Evolutionary conservation across 1,140 invertebrate genomes (phyloP), one percentile per base, ranked within the genome.

Genomic region (Idris sp.): DNA sequence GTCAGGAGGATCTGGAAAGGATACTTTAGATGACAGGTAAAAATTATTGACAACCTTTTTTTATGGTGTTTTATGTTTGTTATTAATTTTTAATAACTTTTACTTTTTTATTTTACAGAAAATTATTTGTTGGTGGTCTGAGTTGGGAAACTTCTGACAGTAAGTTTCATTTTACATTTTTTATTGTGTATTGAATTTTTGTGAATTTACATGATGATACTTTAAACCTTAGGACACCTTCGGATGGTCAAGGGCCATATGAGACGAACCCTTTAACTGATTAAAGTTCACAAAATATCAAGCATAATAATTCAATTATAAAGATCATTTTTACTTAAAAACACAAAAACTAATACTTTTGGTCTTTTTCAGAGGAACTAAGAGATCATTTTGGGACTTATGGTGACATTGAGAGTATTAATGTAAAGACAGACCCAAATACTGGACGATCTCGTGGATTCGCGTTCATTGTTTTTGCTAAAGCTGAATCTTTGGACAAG

Each of bases 101-200:
- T n/a, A n/a, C n/a, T 80, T 76, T 85, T 84, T 88, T 87, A 85
- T 85, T 88, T 81, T 89, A 95, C 92, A 98, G 97, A 90, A 98
- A 98, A 92, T 92, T 98, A 76, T 98, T 98, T 92, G 96, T 98
- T 88, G 97, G 97, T 83, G 97, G 96, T 62, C 89, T 98, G 65
- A 98, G 96, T 90, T 98, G 97, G 96, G 96, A 98, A 91, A 98
- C 97, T 13, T 95, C 95, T 86, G 96, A 98, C 88, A 97, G 97
- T 98, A 90, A 96, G 95, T 94, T 30, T 14, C 7, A 0, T 9
- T 51, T 51, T 26, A 13, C n/a, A 22, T 16, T 10, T 13, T 38
- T 13, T 10, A 43, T 25, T 44, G 19, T 22, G 19, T 22, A 22
- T 31, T 53, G 54, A 22, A 9, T 56, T 40, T 31, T 64, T 46